Conservation (phyloP, 2,888 invertebrate genomes). For the Drepanosiphum platanoidis region DNA sequence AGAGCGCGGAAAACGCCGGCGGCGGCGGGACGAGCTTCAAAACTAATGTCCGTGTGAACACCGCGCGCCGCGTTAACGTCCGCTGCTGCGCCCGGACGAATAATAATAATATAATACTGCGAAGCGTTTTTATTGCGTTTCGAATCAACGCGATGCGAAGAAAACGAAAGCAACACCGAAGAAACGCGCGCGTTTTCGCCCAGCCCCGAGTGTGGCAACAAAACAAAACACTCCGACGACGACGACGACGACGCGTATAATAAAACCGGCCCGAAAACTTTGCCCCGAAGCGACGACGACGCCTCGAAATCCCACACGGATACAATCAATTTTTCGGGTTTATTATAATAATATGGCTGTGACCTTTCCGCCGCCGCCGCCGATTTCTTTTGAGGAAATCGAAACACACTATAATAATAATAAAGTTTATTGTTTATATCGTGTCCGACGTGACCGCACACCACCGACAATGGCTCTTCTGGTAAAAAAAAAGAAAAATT, state of each 20-base stretch:
- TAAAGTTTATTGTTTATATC: conserved; percentile 15
- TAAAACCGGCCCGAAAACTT: no score
- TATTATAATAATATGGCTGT: conserved; percentile 6
- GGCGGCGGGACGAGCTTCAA: neutral
- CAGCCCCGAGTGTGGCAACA: no score
- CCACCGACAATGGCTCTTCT: neutral
- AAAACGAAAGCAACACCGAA: conserved; percentile 5
- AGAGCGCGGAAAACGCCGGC: neutral
- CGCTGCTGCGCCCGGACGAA: no score
- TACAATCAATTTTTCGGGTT: conserved; percentile 36
- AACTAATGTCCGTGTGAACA: conserved; percentile 26
- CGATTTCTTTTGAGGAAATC: conserved; percentile 7
- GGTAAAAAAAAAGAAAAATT: neutral
- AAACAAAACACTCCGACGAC: no score
- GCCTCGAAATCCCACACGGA: neutral
- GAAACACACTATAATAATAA: neutral
- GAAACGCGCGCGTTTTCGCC: neutral
- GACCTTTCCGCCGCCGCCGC: neutral
- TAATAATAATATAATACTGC: no score
- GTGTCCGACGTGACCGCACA: neutral
- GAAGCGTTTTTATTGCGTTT: conserved; percentile 10
- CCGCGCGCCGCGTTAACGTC: no score
- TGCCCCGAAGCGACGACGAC: no score
- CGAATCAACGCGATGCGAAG: conserved; percentile 29
- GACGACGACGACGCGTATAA: no score